Evolutionary conservation across 2,797 vertebrate species (phyloP).

Genomic region (Agapornis canus): DNA sequence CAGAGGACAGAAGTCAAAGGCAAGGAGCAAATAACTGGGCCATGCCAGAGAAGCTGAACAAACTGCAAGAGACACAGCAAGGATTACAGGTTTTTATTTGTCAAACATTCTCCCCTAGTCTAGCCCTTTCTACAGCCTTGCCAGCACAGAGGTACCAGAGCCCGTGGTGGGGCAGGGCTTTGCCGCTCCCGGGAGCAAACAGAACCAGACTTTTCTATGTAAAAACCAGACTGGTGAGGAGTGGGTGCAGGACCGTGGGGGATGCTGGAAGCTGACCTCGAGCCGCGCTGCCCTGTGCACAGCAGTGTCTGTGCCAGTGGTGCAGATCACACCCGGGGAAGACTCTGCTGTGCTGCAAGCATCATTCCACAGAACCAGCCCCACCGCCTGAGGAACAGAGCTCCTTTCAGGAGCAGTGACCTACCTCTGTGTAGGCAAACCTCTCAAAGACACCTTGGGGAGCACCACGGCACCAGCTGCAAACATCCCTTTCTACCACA

Average conservation of each 20-base stretch:
- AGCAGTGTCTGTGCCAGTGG: conserved; percentile 23
- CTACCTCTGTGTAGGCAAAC: background rate
- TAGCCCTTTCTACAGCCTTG: conserved; percentile 69
- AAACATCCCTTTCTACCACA: background rate
- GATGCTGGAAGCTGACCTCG: background rate
- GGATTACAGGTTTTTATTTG: conserved; percentile 74
- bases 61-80: conserved; percentile 35
- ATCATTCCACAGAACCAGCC: background rate
- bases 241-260: background rate
- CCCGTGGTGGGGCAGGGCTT: conserved; percentile 39
- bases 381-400: rapidly evolving
- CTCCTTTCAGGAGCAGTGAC: background rate
- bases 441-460: background rate
- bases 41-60: background rate
- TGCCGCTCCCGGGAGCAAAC: conserved; percentile 55
- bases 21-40: background rate
- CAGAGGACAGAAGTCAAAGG: background rate
- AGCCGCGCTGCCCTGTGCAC: background rate
- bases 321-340: background rate
- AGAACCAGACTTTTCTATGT: conserved; percentile 17
- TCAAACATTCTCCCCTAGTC: conserved; percentile 68
- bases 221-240: background rate
- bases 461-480: background rate
- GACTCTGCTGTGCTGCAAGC: background rate
- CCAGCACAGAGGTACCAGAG: conserved; percentile 61